Percentiles rank a stretch among this genome's conserved stretches.
These are phyloP conservation scores for Pogonocherus hispidulus DNA, from an alignment of 2,888 invertebrate species.

Conservation along the genomic window DNA sequence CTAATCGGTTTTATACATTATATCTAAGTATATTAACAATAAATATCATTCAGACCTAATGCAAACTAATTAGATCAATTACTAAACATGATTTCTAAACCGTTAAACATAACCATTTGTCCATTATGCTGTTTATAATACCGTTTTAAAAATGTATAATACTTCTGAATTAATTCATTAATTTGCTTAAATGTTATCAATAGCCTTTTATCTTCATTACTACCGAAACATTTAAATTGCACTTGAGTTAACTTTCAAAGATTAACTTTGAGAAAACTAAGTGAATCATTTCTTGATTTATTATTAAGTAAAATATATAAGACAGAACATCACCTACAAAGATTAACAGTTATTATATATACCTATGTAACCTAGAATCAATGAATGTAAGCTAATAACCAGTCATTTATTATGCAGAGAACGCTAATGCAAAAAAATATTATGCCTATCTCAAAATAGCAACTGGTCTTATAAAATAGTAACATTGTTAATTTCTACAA, in stretches of 20 bases:
- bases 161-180: constrained; percentile 3
- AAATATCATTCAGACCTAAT: neutral
- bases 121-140: neutral
- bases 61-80: constrained; percentile 24
- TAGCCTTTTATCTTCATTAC: neutral
- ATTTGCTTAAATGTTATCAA: neutral
- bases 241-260: neutral
- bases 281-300: neutral
- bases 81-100: constrained; percentile 19
- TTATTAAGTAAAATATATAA: neutral
- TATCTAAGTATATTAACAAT: neutral
- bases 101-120: constrained; percentile 6
- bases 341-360: too few species aligned
- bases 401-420: too few species aligned
- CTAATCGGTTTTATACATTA: neutral
- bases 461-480: too few species aligned
- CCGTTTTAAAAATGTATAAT: constrained; percentile 2
- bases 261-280: neutral
- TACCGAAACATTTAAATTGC: neutral
- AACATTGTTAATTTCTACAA: too few species aligned
- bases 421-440: too few species aligned
- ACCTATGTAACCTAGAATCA: too few species aligned
- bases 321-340: too few species aligned
- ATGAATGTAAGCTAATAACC: too few species aligned
- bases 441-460: too few species aligned